Conservation (phyloP, 1,140 invertebrate genomes). For the Proctacanthus coquilletti region DNA sequence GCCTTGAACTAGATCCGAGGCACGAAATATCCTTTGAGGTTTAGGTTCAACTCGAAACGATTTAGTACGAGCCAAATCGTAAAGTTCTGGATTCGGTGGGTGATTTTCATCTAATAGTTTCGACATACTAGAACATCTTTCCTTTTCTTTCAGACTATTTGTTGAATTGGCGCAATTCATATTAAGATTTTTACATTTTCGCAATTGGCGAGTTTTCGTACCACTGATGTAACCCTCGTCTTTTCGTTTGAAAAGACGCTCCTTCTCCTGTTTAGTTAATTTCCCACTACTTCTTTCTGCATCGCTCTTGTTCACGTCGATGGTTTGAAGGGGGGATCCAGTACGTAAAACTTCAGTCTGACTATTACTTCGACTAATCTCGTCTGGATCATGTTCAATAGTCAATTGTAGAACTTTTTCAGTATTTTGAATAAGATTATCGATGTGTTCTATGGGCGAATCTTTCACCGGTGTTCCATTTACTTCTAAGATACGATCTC, state of each 20-base stretch:
- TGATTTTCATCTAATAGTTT: constrained; percentile 53
- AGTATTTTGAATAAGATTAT: constrained; percentile 56
- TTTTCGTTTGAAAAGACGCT: constrained; percentile 49
- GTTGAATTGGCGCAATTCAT: constrained; percentile 5
- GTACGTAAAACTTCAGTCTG: constrained; percentile 22
- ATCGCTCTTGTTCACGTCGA: constrained; percentile 15
- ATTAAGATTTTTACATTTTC: constrained; percentile 33
- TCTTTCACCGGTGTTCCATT: constrained; percentile 77
- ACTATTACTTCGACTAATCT: constrained; percentile 34
- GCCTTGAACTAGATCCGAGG: constrained; percentile 70
- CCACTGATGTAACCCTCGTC: constrained; percentile 46
- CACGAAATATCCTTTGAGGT: constrained; percentile 67
- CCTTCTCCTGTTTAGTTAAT: constrained; percentile 34
- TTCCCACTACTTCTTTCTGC: constrained; percentile 12
- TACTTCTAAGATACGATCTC: constrained; percentile 81
- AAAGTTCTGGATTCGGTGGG: constrained; percentile 25
- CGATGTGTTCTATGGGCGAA: constrained; percentile 53
- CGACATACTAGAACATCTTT: constrained; percentile 72
- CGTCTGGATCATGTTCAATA: constrained; percentile 76
- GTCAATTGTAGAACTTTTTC: constrained; percentile 57
- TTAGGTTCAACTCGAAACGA: constrained; percentile 71
- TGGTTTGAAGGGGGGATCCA: constrained; percentile 4
- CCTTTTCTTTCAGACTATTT: constrained; percentile 41
- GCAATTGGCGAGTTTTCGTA: constrained; percentile 37
- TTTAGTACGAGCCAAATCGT: constrained; percentile 67